Evolutionary conservation across 2,797 vertebrate species (phyloP), one percentile per base, ranked within the genome.

Genomic region (Clarias pachynema): DNA sequence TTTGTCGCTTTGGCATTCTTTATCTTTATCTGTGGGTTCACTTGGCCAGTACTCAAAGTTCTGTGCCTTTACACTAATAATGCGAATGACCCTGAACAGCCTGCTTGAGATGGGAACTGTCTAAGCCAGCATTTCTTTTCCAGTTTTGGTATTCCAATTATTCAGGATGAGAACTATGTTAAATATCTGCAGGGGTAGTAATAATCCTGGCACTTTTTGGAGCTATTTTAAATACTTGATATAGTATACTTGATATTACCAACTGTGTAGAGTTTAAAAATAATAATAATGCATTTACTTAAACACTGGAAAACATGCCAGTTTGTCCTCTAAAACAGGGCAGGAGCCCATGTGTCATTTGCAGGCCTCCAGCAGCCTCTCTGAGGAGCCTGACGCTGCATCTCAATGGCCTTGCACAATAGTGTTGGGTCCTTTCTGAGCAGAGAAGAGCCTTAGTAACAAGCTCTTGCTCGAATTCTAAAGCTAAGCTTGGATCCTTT

Each of bases 381-480:
- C 81, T 29, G 62, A 74, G 7, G 75, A 85, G 89, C 86, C 85
- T 40, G 80, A 63, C 3, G 81, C 88, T 89, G 93, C 92, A 95
- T 95, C 89, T 91, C 90, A 95, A 95, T 93, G 91, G 90, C 86
- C 83, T 89, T 22, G 5, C 85, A 93, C 91, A 93, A 94, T 90
- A 92, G 84, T 65, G 9, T 69, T 81, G 62, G 86, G 89, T 89
- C 90, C 88, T 90, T 90, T 92, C 88, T 90, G 89, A 89, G 87
- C 87, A 70, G 87, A 89, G 68, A 88, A 60, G 80, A 90, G 85
- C 90, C 84, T 83, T 77, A 59, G 81, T 86, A 85, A 84, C 79
- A 84, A 85, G 86, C 79, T 69, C 62, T 84, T 63, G 63, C 89
- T 68, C 53, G 78, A 81, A 86, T 83, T 86, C 29, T 60, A 37